phyloP scores from a whole-genome alignment of 2,113 vertebrate species.

The Aldabrachelys gigantea region DNA sequence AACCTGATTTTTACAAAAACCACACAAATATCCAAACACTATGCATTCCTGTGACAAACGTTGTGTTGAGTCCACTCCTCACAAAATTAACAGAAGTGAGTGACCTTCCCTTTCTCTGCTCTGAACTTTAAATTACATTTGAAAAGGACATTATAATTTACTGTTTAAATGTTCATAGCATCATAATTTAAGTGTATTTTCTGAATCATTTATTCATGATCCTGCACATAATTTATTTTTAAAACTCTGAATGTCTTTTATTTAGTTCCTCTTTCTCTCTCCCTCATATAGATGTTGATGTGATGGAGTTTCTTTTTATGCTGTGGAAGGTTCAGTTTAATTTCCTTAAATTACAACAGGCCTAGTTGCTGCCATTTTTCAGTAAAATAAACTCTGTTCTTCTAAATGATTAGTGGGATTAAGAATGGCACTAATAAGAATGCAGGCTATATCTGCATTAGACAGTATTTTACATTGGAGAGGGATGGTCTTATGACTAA shows the following conservation, averaged over 20 bases:
- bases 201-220: background rate
- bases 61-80: background rate
- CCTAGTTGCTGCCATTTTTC: background rate
- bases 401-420: background rate
- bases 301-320: background rate
- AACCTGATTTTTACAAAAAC: background rate
- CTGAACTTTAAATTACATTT: background rate
- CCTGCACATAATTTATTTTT: background rate
- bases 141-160: background rate
- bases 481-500: background rate
- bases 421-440: background rate
- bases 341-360: background rate
- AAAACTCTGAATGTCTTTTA: background rate
- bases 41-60: background rate
- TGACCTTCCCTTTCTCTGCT: background rate
- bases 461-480: background rate
- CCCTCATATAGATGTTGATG: background rate
- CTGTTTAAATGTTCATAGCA: background rate
- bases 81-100: background rate
- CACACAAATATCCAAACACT: background rate
- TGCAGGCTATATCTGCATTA: background rate
- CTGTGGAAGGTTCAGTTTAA: background rate
- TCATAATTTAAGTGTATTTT: background rate
- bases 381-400: background rate
- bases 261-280: background rate